A percentile compares a stretch with the other conserved stretches of the same genome.
Evolutionary conservation across 2,888 invertebrate species (phyloP).

Genomic region (Prosopocoilus inquinatus): DNA sequence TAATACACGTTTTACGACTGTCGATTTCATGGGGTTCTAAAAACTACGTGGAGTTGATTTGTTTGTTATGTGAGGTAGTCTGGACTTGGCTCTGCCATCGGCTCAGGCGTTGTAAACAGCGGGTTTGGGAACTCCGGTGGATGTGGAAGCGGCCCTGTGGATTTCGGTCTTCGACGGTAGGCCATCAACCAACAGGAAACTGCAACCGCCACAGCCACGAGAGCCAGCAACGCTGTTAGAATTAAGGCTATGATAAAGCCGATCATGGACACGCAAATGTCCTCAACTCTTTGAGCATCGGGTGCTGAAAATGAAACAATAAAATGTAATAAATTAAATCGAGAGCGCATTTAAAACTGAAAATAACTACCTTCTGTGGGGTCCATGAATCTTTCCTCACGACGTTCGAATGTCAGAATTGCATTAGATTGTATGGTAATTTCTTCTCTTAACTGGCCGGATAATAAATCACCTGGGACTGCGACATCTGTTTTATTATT

Average conservation of each 20-base stretch:
- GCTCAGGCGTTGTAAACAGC: conserved; percentile 80
- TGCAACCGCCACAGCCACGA: conserved; percentile 91
- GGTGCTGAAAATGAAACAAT: conserved; percentile 51
- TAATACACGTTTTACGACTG: not conserved
- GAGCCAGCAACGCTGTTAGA: conserved; percentile 85
- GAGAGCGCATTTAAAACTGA: too few species aligned
- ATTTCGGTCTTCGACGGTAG: conserved; percentile 82
- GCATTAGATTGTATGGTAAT: conserved; percentile 91
- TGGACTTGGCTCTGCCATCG: conserved; percentile 77
- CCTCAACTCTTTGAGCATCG: conserved; percentile 62
- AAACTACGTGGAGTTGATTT: conserved; percentile 7
- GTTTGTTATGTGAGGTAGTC: conserved; percentile 66
- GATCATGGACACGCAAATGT: conserved; percentile 92
- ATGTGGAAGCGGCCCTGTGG: conserved; percentile 87
- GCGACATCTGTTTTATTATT: conserved; percentile 60
- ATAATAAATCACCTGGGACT: conserved; percentile 57
- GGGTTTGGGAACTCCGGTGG: conserved; percentile 95
- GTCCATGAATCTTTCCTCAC: conserved; percentile 75
- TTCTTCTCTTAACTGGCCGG: conserved; percentile 87
- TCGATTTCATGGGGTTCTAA: conserved; percentile 3
- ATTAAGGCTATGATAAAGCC: conserved; percentile 90
- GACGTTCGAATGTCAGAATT: conserved; percentile 84
- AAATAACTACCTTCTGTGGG: conserved; percentile 67
- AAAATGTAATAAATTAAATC: too few species aligned
- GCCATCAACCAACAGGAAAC: conserved; percentile 96